Conservation (phyloP, 1,140 invertebrate species). For the Bombus turneri region DNA sequence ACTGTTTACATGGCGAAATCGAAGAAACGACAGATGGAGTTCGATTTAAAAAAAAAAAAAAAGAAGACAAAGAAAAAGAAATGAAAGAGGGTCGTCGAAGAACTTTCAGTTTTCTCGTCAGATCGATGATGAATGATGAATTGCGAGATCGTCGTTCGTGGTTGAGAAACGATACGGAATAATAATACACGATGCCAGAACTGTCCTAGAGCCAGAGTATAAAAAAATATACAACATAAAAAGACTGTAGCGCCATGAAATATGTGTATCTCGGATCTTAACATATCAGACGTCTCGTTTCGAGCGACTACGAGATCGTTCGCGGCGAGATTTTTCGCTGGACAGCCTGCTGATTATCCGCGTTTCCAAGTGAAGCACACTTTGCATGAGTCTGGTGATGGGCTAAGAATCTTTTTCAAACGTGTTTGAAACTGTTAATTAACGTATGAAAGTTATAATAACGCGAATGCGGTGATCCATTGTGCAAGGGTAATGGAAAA, state of each 20-base stretch:
- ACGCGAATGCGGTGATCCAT: not conserved
- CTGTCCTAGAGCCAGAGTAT: slow-evolving; percentile 20
- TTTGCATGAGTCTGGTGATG: slow-evolving; percentile 14
- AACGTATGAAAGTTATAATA: not conserved
- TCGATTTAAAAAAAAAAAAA: not conserved
- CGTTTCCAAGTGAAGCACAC: not conserved
- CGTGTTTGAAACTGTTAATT: not conserved
- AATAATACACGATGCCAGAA: not conserved
- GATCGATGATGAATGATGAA: slow-evolving; percentile 11
- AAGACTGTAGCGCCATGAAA: slow-evolving; percentile 51
- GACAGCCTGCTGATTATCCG: not conserved
- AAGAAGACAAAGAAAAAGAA: not conserved
- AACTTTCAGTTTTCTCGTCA: slow-evolving; percentile 13
- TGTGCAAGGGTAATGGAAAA: not conserved
- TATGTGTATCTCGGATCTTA: slow-evolving; percentile 57
- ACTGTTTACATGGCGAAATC: not conserved
- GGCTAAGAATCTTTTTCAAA: not conserved
- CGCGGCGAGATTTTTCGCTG: slow-evolving; percentile 36
- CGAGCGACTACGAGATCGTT: slow-evolving; percentile 40
- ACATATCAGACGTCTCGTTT: slow-evolving; percentile 66
- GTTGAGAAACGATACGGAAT: not conserved
- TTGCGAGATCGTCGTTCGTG: slow-evolving; percentile 39
- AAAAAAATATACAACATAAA: slow-evolving; percentile 39
- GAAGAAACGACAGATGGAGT: not conserved
- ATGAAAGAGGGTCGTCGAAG: not conserved